Conservation (phyloP, 1,140 invertebrate genomes). For the Bursaphelenchus mucronatus region DNA sequence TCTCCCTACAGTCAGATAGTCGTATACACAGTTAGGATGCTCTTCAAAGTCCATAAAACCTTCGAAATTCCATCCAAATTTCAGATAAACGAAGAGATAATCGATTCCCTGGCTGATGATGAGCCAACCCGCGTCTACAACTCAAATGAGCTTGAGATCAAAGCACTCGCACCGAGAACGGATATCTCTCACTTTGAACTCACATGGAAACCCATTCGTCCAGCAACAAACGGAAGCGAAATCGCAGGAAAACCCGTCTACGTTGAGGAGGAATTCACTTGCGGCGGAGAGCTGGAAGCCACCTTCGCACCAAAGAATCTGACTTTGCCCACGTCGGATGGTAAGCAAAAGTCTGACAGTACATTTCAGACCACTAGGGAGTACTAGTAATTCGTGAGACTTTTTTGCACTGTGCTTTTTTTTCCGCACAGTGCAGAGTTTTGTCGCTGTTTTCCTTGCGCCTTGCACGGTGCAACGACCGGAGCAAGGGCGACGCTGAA, state of each 20-base stretch:
- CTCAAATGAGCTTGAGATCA: background rate
- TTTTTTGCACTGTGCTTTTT: no score
- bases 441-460: no score
- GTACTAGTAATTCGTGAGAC: no score
- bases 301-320: constrained; percentile 41
- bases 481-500: background rate
- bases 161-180: constrained; percentile 14
- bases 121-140: constrained; percentile 19
- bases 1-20: constrained; percentile 10
- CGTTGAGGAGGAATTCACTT: constrained; percentile 27
- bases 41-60: constrained; percentile 57
- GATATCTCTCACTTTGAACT: constrained; percentile 11
- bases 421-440: no score
- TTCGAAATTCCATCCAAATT: background rate
- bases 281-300: constrained; percentile 44
- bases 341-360: background rate
- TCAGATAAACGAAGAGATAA: background rate
- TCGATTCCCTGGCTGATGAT: constrained; percentile 10
- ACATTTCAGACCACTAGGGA: no score
- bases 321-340: constrained; percentile 20
- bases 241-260: background rate
- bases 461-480: no score
- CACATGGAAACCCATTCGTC: background rate
- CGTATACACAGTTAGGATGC: constrained; percentile 41
- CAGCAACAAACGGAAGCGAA: background rate